Conservation (phyloP, 64 coral and sea anemone genomes). For the Pocillopora damicornis region DNA sequence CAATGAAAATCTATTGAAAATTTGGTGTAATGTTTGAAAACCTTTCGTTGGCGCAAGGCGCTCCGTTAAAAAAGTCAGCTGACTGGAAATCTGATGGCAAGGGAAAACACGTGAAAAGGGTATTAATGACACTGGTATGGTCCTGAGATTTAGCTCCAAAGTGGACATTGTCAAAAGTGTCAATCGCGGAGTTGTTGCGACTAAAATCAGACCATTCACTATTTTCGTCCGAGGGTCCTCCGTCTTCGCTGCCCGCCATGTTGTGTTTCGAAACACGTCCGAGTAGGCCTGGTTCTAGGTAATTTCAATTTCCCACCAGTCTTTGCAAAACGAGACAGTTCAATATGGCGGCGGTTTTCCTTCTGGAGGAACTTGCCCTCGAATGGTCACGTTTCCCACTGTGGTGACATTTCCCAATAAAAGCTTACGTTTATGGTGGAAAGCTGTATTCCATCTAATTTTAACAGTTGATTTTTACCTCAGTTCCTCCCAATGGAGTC, state of each 20-base stretch:
- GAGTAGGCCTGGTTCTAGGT: neutral
- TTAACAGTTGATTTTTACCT: neutral
- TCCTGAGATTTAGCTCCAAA: constrained; percentile 8
- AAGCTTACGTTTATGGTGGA: neutral
- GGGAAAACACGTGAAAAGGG: constrained; percentile 35
- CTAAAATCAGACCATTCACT: constrained; percentile 65
- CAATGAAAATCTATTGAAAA: neutral
- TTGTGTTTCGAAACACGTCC: constrained; percentile 31
- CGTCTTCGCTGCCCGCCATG: constrained; percentile 55
- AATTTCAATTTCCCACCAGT: neutral
- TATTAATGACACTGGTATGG: constrained; percentile 12
- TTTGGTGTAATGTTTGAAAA: neutral
- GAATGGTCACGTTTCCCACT: neutral
- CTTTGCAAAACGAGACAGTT: neutral
- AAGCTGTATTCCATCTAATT: neutral
- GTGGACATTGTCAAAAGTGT: neutral
- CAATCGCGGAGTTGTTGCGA: constrained; percentile 7
- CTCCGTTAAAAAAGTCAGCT: neutral
- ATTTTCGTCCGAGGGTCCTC: constrained; percentile 23
- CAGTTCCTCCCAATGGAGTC: constrained; percentile 4
- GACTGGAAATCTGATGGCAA: neutral
- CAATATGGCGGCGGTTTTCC: constrained; percentile 34
- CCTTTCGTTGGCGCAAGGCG: constrained; percentile 14
- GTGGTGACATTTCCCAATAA: neutral
- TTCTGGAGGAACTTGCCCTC: neutral